Evolutionary conservation across 2,888 invertebrate genomes (phyloP), one percentile per base, ranked within the genome.

Genomic region (Tortrix viridana): DNA sequence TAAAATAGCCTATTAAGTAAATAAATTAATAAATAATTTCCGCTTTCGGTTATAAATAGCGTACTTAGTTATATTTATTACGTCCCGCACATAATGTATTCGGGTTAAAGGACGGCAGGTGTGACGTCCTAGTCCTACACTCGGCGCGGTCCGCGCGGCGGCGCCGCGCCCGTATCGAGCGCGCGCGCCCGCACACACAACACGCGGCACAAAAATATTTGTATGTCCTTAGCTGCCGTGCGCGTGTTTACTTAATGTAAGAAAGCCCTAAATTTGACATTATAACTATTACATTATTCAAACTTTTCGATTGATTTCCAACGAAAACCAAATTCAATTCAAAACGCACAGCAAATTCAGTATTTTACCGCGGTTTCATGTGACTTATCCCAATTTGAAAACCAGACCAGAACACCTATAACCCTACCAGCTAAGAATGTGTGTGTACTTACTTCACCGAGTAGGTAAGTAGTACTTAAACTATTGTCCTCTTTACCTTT

Each of bases 131-230:
- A n/a, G n/a, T 69, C 65, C 69, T n/a, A 68, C 71, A 74, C 70
- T 72, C 68, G 71, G 70, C 63, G 71, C 73, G 65, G 69, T 66
- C 67, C 67, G 50, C 52, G 59, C 63, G 61, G 59, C 63, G 61
- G 56, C 61, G 65, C 69, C 69, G 65, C 62, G 54, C 71, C 69
- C 69, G 69, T 72, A 72, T 77, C 77, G 72, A 76, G 77, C 62
- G 62, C 38, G 32, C 47, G 26, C 38, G 38, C 41, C n/a, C 22
- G 19, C 43, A 75, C 73, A 78, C 74, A 74, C 74, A 73, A 66
- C 66, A 60, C 61, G 70, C 69, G 69, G 68, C 72, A 75, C 74
- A 70, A 78, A 78, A 78, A 79, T 79, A 77, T 77, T 76, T 76
- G 73, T 76, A 67, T 72, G 71, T 70, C 69, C 73, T 73, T 75